Evolutionary conservation across 2,113 vertebrate species (phyloP).

Genomic region (Formicarius rufipectus): DNA sequence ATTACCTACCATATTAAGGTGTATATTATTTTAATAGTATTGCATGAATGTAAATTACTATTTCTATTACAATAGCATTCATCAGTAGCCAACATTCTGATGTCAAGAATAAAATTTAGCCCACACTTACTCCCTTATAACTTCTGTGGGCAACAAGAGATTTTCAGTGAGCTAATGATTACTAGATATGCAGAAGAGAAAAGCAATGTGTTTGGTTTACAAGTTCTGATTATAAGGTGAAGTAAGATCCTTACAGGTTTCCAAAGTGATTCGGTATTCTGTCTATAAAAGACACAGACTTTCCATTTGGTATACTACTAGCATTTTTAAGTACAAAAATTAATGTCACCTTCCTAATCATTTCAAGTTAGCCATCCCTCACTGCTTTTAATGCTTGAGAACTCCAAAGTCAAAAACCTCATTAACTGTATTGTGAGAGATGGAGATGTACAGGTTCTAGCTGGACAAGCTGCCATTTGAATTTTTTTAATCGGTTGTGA

Average conservation of each 20-base stretch:
- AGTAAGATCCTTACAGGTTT: neutral
- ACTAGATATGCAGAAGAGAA: neutral
- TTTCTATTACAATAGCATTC: neutral
- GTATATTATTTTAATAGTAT: neutral
- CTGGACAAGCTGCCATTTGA: neutral
- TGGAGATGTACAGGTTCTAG: neutral
- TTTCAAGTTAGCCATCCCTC: neutral
- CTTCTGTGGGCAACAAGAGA: neutral
- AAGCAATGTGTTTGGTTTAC: neutral
- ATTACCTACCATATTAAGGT: neutral
- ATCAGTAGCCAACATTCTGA: neutral
- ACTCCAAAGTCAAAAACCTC: neutral
- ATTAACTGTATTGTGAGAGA: neutral
- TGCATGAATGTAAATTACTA: neutral
- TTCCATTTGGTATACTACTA: neutral
- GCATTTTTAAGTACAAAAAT: neutral
- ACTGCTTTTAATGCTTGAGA: neutral
- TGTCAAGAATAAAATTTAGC: neutral
- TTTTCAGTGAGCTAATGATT: neutral
- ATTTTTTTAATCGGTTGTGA: neutral
- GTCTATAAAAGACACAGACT: neutral
- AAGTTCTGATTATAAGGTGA: neutral
- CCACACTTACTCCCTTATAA: neutral
- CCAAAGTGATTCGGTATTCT: neutral
- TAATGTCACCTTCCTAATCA: neutral